Percentiles rank a stretch among this genome's conserved stretches.
Evolutionary conservation across 2,797 vertebrate species (phyloP).

Genomic region (Glyptemys insculpta): DNA sequence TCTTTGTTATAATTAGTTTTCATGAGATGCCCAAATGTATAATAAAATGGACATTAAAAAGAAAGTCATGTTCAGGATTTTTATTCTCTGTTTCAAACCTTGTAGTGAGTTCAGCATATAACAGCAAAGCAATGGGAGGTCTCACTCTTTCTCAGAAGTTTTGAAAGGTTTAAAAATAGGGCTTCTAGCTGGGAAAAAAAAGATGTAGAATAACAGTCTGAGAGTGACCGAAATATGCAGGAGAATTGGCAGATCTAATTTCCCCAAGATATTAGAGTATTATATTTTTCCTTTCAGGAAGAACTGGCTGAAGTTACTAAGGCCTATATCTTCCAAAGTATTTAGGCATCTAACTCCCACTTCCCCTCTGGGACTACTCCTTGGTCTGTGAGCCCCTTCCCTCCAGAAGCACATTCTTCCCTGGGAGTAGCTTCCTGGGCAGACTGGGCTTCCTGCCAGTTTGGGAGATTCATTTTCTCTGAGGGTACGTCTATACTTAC

Average conservation of each 20-base stretch:
- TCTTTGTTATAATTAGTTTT: background rate
- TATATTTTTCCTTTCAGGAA: background rate
- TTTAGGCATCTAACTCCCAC: constrained; percentile 12
- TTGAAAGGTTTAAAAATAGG: background rate
- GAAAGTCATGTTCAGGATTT: background rate
- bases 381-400: background rate
- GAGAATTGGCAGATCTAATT: background rate
- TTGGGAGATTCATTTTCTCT: background rate
- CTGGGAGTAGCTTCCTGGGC: background rate
- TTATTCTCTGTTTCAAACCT: background rate
- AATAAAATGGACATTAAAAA: background rate
- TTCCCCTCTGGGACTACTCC: background rate
- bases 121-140: background rate
- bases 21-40: background rate
- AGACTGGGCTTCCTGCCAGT: background rate
- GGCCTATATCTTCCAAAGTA: background rate
- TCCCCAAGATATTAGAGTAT: background rate
- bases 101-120: background rate
- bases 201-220: background rate
- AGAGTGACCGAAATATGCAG: background rate
- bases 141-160: background rate
- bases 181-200: background rate
- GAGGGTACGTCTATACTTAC: too few relatives aligned
- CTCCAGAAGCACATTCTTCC: background rate
- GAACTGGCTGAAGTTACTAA: background rate